A percentile compares a stretch with the other conserved stretches of the same genome.
Evolutionary conservation across 1,140 invertebrate species (phyloP).

Genomic region (Lordiphosa collinella): DNA sequence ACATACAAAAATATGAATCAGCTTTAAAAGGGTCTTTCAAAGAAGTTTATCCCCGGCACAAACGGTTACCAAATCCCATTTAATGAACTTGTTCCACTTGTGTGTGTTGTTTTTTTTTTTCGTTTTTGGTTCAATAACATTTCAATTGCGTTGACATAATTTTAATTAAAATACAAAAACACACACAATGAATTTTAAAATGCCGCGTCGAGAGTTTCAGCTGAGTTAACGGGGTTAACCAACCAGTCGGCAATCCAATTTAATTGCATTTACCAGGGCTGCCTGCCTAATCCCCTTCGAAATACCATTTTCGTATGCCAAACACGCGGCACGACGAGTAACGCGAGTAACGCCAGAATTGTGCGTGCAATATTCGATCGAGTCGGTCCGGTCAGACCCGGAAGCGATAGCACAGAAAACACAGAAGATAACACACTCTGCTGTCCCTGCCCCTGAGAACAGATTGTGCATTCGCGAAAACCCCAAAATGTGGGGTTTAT

Average conservation of each 20-base stretch:
- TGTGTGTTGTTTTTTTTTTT: constrained; percentile 12
- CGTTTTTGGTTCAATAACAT: constrained; percentile 67
- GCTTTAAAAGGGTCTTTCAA: no score
- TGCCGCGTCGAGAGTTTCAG: constrained; percentile 12
- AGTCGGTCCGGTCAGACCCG: background rate
- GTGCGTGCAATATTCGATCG: constrained; percentile 2
- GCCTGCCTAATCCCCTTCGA: constrained; percentile 28
- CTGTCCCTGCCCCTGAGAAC: constrained; percentile 18
- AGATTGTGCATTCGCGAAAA: constrained; percentile 32
- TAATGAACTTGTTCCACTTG: constrained; percentile 55
- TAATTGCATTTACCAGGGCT: constrained; percentile 57
- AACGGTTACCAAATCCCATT: constrained; percentile 56
- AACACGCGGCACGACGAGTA: constrained; percentile 17
- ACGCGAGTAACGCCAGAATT: constrained; percentile 5
- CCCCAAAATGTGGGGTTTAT: no score
- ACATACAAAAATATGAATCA: no score
- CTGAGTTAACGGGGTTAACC: constrained; percentile 63
- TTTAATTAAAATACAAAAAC: constrained; percentile 72
- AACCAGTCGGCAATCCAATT: constrained; percentile 20
- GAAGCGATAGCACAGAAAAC: constrained; percentile 15
- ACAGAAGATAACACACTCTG: constrained; percentile 14
- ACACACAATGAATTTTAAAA: constrained; percentile 68
- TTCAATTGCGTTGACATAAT: constrained; percentile 75
- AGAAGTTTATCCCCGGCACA: constrained; percentile 26
- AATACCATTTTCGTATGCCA: constrained; percentile 3